These are phyloP conservation scores for Salvelinus sp. DNA, from an alignment of 2,113 vertebrate genomes.

Conservation along the genomic window DNA sequence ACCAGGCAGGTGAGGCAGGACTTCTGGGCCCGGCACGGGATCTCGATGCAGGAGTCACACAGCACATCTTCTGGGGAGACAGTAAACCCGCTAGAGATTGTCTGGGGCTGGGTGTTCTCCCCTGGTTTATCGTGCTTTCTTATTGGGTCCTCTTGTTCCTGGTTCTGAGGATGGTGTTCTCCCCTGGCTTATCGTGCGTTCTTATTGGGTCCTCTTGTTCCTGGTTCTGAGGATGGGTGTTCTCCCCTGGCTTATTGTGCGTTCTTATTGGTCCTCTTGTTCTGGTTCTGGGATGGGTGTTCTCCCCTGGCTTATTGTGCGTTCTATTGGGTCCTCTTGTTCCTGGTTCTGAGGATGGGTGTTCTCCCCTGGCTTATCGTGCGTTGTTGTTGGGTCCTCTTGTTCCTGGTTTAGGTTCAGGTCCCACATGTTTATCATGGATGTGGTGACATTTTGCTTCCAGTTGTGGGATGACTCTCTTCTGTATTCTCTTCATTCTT, in stretches of 20 bases:
- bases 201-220: not conserved
- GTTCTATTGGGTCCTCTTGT: not conserved
- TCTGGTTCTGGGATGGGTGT: not conserved
- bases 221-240: not conserved
- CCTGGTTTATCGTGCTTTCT: not conserved
- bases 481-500: constrained; percentile 15
- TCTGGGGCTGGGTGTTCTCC: not conserved
- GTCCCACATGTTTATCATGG: too few relatives aligned
- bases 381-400: not conserved
- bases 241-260: too few relatives aligned
- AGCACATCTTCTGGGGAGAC: constrained; percentile 35
- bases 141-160: not conserved
- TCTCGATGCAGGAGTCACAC: constrained; percentile 80
- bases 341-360: not conserved
- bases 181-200: too few relatives aligned
- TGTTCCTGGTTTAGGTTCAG: not conserved
- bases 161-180: too few relatives aligned
- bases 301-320: too few relatives aligned
- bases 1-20: constrained; percentile 88
- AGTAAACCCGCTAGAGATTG: not conserved
- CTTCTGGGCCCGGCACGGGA: constrained; percentile 63
- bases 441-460: not conserved
- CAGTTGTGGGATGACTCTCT: not conserved
- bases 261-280: not conserved
- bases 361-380: too few relatives aligned